phyloP scores from a whole-genome alignment of 1,140 invertebrate genomes.

The Drosophila busckii region DNA sequence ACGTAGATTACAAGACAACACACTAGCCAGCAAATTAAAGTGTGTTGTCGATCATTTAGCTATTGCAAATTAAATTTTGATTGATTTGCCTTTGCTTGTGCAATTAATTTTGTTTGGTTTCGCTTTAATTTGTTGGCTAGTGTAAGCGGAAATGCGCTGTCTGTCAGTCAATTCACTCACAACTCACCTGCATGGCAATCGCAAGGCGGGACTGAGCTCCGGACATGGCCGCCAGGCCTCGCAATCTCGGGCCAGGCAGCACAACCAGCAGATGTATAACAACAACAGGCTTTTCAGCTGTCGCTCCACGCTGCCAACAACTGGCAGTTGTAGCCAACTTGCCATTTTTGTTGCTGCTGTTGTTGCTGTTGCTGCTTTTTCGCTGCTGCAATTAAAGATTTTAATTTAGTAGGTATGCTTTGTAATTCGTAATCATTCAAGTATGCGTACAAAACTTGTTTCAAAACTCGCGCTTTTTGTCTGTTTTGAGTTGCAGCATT shows the following conservation, averaged over 20 bases:
- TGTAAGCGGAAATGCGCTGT: slow-evolving; percentile 33
- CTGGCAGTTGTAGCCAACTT: slow-evolving; percentile 49
- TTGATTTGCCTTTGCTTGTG: too few species aligned
- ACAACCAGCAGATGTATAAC: slow-evolving; percentile 39
- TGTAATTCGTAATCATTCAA: not conserved
- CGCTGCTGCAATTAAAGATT: slow-evolving; percentile 45
- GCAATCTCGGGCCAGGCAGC: slow-evolving; percentile 40
- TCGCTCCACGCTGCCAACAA: too few species aligned
- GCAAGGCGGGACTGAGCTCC: slow-evolving; percentile 74
- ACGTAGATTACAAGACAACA: slow-evolving; percentile 58
- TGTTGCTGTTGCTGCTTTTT: too few species aligned
- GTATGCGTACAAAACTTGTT: slow-evolving; percentile 5
- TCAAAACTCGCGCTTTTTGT: slow-evolving; percentile 12
- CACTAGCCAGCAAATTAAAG: too few species aligned
- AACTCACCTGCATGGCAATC: slow-evolving; percentile 78
- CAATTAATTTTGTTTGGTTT: too few species aligned
- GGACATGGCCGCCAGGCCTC: slow-evolving; percentile 77
- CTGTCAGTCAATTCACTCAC: slow-evolving; percentile 12
- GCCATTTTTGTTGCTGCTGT: too few species aligned
- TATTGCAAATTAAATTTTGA: too few species aligned
- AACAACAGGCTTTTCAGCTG: slow-evolving; percentile 37
- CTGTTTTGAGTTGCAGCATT: slow-evolving; percentile 11
- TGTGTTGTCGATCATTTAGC: too few species aligned
- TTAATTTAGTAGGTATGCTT: slow-evolving; percentile 2
- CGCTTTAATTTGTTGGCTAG: too few species aligned